Percentiles rank a stretch among this genome's conserved stretches.
Evolutionary conservation across 2,113 vertebrate species (phyloP).

Genomic region (Trichomycterus rosablanca): DNA sequence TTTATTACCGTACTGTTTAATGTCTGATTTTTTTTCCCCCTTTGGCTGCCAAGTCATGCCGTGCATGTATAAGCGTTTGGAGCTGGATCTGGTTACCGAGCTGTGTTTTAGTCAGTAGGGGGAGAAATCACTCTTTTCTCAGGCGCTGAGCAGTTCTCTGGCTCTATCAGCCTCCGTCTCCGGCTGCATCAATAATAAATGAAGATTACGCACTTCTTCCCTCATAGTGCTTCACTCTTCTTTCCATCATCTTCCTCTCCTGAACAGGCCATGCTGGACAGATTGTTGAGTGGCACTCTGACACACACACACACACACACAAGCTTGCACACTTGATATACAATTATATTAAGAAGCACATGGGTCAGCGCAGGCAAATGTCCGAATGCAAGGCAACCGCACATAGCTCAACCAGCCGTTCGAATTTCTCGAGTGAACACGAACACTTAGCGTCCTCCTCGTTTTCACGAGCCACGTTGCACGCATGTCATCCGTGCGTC

Average conservation of each 20-base stretch:
- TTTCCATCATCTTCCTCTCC: conserved; percentile 33
- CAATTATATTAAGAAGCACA: not conserved
- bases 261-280: conserved; percentile 24
- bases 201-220: conserved; percentile 43
- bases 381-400: too few relatives aligned
- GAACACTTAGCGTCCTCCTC: conserved; percentile 21
- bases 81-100: conserved; percentile 41
- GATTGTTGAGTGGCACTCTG: conserved; percentile 14
- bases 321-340: not conserved
- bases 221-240: conserved; percentile 34
- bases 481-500: conserved; percentile 32
- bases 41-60: conserved; percentile 33
- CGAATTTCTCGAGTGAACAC: conserved; percentile 12
- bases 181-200: conserved; percentile 17
- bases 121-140: conserved; percentile 56
- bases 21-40: conserved; percentile 9
- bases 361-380: too few relatives aligned
- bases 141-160: conserved; percentile 33
- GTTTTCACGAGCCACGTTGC: conserved; percentile 15
- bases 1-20: conserved; percentile 31
- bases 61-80: conserved; percentile 23
- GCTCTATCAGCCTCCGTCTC: conserved; percentile 8
- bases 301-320: not conserved
- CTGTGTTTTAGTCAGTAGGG: conserved; percentile 56
- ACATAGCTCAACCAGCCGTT: too few relatives aligned